Conservation (phyloP, 2,113 vertebrate genomes). For the Bucco capensis region DNA sequence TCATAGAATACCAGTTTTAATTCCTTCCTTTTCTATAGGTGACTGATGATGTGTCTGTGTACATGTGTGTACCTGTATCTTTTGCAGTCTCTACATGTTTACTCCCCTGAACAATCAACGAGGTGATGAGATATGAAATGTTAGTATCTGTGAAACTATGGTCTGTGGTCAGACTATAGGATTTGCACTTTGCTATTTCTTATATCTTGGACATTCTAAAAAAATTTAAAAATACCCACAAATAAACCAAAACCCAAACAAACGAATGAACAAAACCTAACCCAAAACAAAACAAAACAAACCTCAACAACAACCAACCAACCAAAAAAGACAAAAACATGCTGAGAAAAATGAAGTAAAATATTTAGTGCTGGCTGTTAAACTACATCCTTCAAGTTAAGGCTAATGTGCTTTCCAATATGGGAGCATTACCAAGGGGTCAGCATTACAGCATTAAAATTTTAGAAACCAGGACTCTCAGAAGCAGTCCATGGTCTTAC, state of each 20-base stretch:
- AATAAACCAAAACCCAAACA: too few relatives aligned
- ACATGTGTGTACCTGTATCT: neutral
- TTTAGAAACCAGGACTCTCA: constrained; percentile 58
- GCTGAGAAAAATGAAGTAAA: constrained; percentile 60
- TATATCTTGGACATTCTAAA: too few relatives aligned
- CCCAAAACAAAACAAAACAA: too few relatives aligned
- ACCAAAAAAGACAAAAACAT: neutral
- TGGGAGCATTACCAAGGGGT: constrained; percentile 61
- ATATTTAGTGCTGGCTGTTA: constrained; percentile 61
- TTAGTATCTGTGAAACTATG: neutral
- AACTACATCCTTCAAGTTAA: constrained; percentile 64
- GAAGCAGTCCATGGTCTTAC: constrained; percentile 46
- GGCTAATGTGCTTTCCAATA: constrained; percentile 62
- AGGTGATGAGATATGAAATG: constrained; percentile 11
- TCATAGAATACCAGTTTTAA: neutral
- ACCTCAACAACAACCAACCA: neutral
- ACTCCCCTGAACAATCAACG: neutral
- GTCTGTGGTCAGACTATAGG: constrained; percentile 9
- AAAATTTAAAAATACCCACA: too few relatives aligned
- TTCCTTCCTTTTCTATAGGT: neutral
- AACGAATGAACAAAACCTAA: too few relatives aligned
- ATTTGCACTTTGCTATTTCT: too few relatives aligned
- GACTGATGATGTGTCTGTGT: neutral
- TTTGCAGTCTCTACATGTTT: neutral
- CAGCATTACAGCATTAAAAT: constrained; percentile 60